Base-by-base conservation (phyloP, 2,888 invertebrate genomes). In the Zhuqinia jingwanae region DNA sequence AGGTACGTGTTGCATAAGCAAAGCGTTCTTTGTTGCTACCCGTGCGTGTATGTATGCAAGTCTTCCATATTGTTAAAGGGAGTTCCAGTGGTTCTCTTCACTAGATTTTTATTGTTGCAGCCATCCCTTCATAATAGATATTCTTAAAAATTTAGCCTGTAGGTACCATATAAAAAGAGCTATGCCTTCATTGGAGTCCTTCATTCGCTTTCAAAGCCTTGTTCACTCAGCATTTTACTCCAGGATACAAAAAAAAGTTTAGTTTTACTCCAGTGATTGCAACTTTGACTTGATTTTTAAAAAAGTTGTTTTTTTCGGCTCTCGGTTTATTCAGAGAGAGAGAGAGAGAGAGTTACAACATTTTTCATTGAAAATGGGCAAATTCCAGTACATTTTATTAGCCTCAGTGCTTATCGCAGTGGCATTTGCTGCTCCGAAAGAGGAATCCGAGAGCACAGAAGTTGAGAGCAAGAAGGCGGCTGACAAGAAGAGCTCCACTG, bases 401-500 rank as follows among this genome's bases (percentile, higher is more conserved):
- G 83, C 80, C 2, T 76, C 87, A 17, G 79, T 89, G 76, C 68
- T 90, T 17, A 58, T 91, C 27, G 89, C 88, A 20, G 79, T 87
- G 15, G 87, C 89, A n/a, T 83, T 80, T 2, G 89, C 89, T 70
- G 89, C 89, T 25, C 90, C 90, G 17, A 87, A 89, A 17, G 90
- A 90, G 36, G 87, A 88, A 30, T 83, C 88, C 20, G 88, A 85
- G 11, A 81, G 36, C 15, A 84, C 77, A 2, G 79, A 65, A 3
- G 79, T 85, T 2, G 47, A 79, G 17, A 78, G 81, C n/a, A 36
- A 42, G 11, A 85, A 73, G 22, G 68, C 47, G 13, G 63, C 60
- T 25, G 83, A 86, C 47, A 84, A 79, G 60, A 81, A 75, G 25
- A 79, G 78, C 15, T 58, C 87, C 13, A 68, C 77, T 25, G 88